Evolutionary conservation across 2,113 vertebrate species (phyloP).

Genomic region (Rhipidura dahli): DNA sequence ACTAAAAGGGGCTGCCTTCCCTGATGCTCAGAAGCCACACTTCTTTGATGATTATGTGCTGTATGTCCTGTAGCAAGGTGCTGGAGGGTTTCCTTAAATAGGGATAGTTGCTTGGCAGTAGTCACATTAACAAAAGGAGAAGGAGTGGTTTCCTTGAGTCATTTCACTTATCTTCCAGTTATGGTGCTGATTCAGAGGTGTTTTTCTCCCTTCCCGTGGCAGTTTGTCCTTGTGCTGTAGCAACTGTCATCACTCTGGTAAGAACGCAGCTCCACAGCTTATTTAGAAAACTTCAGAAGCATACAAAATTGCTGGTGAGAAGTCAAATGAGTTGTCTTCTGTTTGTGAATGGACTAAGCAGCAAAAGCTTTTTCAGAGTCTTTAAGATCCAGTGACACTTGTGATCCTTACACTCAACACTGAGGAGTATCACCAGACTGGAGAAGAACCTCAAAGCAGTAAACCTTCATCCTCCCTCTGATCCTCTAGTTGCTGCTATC

Average conservation of each 20-base stretch:
- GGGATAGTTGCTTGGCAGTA: background rate
- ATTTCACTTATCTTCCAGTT: background rate
- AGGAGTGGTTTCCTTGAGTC: background rate
- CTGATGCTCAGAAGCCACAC: background rate
- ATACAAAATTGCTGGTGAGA: background rate
- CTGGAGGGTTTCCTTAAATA: background rate
- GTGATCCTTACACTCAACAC: background rate
- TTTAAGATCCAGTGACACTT: background rate
- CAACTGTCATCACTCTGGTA: background rate
- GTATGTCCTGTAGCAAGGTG: background rate
- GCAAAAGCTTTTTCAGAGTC: background rate
- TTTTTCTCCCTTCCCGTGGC: background rate
- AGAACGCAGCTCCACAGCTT: background rate
- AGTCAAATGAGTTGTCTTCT: slow-evolving; percentile 9
- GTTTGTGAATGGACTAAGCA: background rate
- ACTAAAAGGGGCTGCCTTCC: background rate
- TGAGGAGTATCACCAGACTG: background rate
- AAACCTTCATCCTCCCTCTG: background rate
- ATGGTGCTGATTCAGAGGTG: background rate
- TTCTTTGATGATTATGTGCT: background rate
- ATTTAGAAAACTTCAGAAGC: background rate
- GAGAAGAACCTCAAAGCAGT: background rate
- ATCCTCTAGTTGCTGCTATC: background rate
- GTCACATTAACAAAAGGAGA: background rate
- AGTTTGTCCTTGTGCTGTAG: background rate